A percentile compares a stretch with the other conserved stretches of the same genome.
These are phyloP conservation scores for Pheucticus melanocephalus DNA, from an alignment of 2,113 vertebrate species.

Conservation along the genomic window DNA sequence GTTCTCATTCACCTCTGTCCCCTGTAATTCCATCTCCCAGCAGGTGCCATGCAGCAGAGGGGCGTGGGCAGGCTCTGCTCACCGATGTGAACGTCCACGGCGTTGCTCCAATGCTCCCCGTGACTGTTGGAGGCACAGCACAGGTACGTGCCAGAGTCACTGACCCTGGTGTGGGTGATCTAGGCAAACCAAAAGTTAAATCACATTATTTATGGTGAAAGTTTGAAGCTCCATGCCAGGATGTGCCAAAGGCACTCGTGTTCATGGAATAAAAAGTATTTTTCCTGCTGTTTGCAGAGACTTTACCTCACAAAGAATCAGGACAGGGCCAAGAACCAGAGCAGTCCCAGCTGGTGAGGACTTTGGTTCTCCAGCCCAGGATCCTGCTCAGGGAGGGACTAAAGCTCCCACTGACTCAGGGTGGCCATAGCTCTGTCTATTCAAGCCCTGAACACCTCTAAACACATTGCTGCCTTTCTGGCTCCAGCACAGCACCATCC, in stretches of 20 bases:
- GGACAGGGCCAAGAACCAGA: not conserved
- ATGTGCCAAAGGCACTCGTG: accelerated
- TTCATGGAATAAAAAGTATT: not conserved
- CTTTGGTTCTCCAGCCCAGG: not conserved
- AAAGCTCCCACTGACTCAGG: not conserved
- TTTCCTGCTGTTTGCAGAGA: not conserved
- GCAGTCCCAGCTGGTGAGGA: not conserved
- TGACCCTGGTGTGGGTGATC: conserved; percentile 4
- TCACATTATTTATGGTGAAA: not conserved
- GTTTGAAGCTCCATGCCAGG: not conserved
- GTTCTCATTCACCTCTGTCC: not conserved
- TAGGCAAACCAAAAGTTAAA: conserved; percentile 8
- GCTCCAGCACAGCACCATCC: not conserved
- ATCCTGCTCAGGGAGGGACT: not conserved
- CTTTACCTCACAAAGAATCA: not conserved
- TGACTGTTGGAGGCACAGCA: conserved; percentile 79
- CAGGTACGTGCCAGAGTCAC: conserved; percentile 74
- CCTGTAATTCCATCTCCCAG: not conserved
- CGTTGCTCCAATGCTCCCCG: conserved; percentile 78
- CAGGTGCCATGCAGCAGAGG: not conserved
- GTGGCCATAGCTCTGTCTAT: not conserved
- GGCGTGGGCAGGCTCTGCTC: not conserved
- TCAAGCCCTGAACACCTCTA: not conserved
- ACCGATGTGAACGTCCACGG: conserved; percentile 79
- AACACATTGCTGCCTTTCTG: not conserved